Conservation (phyloP, 2,113 vertebrate genomes). For the Sylvia atricapilla region DNA sequence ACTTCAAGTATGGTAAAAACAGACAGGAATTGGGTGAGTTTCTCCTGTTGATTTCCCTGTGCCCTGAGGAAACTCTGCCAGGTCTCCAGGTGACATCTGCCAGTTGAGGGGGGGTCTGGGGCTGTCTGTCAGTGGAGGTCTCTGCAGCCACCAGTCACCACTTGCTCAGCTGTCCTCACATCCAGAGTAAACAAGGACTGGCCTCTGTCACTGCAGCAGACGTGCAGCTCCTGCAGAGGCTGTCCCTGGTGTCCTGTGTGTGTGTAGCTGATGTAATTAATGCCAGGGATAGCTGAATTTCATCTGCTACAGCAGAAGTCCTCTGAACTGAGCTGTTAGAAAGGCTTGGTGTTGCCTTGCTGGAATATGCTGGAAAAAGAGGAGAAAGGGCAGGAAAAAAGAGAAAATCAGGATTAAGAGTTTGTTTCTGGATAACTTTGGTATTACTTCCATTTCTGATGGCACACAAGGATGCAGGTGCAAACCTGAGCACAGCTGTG, state of each 20-base stretch:
- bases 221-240: background rate
- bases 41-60: background rate
- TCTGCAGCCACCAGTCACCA: background rate
- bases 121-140: background rate
- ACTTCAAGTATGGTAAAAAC: background rate
- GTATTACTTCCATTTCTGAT: background rate
- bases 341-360: background rate
- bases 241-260: background rate
- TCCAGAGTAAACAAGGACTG: background rate
- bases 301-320: background rate
- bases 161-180: background rate
- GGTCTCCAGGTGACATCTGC: background rate
- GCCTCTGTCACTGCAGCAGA: background rate
- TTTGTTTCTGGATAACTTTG: background rate
- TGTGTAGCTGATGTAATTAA: background rate
- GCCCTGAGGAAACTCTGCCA: background rate
- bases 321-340: background rate
- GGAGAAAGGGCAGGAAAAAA: background rate
- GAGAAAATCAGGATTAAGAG: background rate
- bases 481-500: background rate
- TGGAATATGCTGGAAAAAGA: background rate
- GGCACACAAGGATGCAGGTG: background rate
- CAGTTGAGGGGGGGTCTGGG: background rate
- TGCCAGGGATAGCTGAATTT: conserved; percentile 6
- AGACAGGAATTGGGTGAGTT: background rate